Evolutionary conservation across 2,888 invertebrate species (phyloP).

Genomic region (Nomada goodeniana): DNA sequence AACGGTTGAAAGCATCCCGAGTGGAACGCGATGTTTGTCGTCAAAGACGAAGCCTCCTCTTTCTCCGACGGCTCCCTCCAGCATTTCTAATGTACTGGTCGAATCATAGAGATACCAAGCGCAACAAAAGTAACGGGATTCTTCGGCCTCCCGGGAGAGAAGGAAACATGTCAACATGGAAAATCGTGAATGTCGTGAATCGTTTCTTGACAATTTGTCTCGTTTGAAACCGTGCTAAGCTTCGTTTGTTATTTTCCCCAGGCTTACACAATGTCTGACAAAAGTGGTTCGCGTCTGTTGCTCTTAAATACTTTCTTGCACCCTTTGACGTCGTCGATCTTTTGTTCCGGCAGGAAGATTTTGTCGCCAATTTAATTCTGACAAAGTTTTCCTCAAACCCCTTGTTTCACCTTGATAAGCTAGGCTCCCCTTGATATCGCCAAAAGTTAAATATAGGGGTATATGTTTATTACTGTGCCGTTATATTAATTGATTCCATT

Average conservation of each 20-base stretch:
- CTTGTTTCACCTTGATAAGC: no score
- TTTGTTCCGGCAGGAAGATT: no score
- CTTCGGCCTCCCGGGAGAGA: conserved; percentile 11
- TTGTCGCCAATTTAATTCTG: no score
- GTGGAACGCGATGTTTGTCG: conserved; percentile 65
- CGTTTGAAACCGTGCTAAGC: not conserved
- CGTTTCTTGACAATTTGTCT: conserved; percentile 12
- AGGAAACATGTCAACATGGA: conserved; percentile 38
- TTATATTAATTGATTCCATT: no score
- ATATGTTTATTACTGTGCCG: no score
- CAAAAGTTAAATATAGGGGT: no score
- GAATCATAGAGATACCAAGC: conserved; percentile 45
- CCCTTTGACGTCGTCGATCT: no score
- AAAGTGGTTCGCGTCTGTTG: not conserved
- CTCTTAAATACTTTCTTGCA: no score
- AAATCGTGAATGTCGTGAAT: conserved; percentile 34
- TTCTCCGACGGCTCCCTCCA: not conserved
- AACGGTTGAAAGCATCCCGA: conserved; percentile 64
- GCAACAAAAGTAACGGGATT: conserved; percentile 57
- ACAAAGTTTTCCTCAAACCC: no score
- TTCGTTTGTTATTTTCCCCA: not conserved
- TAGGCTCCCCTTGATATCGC: no score
- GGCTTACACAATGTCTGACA: not conserved
- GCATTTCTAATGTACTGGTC: conserved; percentile 53
- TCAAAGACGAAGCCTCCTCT: conserved; percentile 60